Base-by-base conservation (phyloP, 1,140 invertebrate genomes). In the Drosophila sp. region DNA sequence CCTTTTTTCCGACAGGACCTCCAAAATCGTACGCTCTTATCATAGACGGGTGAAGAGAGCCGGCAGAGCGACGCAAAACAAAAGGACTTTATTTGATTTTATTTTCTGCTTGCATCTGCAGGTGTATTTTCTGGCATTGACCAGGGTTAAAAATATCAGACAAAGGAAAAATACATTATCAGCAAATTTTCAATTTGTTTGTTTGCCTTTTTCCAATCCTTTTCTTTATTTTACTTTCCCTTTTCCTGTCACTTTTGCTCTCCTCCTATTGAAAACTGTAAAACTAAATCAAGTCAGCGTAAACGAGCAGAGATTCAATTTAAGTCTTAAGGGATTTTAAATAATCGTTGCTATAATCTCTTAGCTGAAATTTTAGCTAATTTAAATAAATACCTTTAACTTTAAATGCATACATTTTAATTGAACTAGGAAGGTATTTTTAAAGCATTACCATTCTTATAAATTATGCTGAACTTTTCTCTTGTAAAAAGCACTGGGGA, bases 231-330 rank as follows among this genome's bases (percentile, higher is more conserved):
- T 47, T 47, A 25, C 56, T 71, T 75, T 70, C 50, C 60, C 56
- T 68, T 54, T 50, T 63, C 10, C 35, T 10, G 11, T 11, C 11
- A 33, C 47, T 61, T 65, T 61, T 47, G 29, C 17, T 30, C 66
- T 58, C 61, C n/a, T 0, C 17, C 17, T n/a, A 47, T 47, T 47
- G 25, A 7, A 67, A 71, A 75, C 66, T 77, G 17, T 17, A 38
- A 75, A 78, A 75, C 71, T 79, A 72, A 79, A 79, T 79, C 56
- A 79, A 79, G 67, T 68, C 72, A 61, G 64, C 63, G 40, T 71
- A 75, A 78, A 70, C 17, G 70, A 11, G 67, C 70, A 55, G 60
- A 74, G 75, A 74, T 74, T 78, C 60, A 57, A 57, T 35, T 57
- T 35, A 35, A 57, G 56, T 23, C 17, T 57, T 57, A 17, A 35